A percentile compares a stretch with the other conserved stretches of the same genome.
These are phyloP conservation scores for Sesia bembeciformis DNA, from an alignment of 2,888 invertebrate species.

Conservation along the genomic window DNA sequence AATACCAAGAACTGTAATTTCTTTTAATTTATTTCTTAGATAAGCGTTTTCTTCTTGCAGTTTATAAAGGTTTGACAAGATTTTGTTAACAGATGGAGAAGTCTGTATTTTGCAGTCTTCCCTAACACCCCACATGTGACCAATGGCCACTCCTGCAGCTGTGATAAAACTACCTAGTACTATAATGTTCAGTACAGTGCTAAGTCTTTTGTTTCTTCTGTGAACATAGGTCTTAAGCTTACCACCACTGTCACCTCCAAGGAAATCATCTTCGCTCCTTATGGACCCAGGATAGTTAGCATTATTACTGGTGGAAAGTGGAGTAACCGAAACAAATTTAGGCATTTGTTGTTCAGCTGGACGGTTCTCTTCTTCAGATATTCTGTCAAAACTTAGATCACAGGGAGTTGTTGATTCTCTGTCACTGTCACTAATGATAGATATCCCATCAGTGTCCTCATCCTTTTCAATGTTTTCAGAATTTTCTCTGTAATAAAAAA, in stretches of 20 bases:
- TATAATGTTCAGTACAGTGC: slow-evolving; percentile 60
- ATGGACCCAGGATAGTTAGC: slow-evolving; percentile 26
- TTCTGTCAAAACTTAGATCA: slow-evolving; percentile 28
- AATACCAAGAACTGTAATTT: slow-evolving; percentile 35
- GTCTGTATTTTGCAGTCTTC: slow-evolving; percentile 52
- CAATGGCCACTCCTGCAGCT: slow-evolving; percentile 64
- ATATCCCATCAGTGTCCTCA: slow-evolving; percentile 69
- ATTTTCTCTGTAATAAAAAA: neutral
- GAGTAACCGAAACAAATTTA: slow-evolving; percentile 25
- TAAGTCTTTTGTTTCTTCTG: slow-evolving; percentile 59
- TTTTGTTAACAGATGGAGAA: slow-evolving; percentile 57
- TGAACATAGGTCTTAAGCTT: slow-evolving; percentile 67
- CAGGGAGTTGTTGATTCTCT: slow-evolving; percentile 39
- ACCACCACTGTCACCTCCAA: slow-evolving; percentile 30
- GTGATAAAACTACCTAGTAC: slow-evolving; percentile 66
- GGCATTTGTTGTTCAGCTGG: slow-evolving; percentile 22
- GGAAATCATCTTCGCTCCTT: slow-evolving; percentile 38
- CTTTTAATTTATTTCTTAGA: slow-evolving; percentile 53
- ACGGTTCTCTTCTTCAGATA: slow-evolving; percentile 19
- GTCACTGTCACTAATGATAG: slow-evolving; percentile 67
- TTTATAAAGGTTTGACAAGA: slow-evolving; percentile 63
- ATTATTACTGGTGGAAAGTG: slow-evolving; percentile 21
- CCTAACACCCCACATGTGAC: slow-evolving; percentile 67
- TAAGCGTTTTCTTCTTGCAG: slow-evolving; percentile 66
- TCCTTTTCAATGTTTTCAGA: slow-evolving; percentile 46